phyloP scores from a whole-genome alignment of 2,797 vertebrate species.

The Sebastes oblongus region DNA sequence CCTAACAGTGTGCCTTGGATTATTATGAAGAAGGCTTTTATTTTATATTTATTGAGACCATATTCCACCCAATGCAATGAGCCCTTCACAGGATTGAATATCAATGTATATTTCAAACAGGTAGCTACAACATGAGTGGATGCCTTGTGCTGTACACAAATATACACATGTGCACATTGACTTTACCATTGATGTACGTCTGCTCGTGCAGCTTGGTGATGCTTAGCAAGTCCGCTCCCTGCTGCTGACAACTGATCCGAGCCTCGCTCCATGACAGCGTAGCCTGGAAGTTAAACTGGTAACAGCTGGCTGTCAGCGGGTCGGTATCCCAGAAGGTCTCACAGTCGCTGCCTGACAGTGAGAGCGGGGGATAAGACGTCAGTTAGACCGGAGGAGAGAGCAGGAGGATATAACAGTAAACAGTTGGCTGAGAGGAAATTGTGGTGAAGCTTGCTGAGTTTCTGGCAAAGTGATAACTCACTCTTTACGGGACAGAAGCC shows the following conservation, averaged over 20 bases:
- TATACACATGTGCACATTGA: background rate
- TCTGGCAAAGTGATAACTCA: slow-evolving; percentile 72
- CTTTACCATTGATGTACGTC: slow-evolving; percentile 95
- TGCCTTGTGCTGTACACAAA: background rate
- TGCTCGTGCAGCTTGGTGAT: slow-evolving; percentile 97
- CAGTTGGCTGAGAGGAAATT: background rate
- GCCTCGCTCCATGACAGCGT: slow-evolving; percentile 95
- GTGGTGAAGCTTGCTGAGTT: background rate
- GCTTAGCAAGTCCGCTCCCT: slow-evolving; percentile 94
- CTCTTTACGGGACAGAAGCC: slow-evolving; percentile 97
- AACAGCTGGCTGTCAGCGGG: slow-evolving; percentile 94
- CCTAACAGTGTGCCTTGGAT: too few species aligned
- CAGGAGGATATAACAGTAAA: background rate
- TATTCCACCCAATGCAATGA: too few species aligned
- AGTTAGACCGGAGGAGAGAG: background rate
- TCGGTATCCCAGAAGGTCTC: slow-evolving; percentile 98
- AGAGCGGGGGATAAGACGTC: background rate
- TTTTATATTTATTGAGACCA: too few species aligned
- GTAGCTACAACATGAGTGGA: background rate
- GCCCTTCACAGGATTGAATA: background rate
- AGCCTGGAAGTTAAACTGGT: slow-evolving; percentile 98
- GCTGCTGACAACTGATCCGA: slow-evolving; percentile 94
- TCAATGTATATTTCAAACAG: background rate
- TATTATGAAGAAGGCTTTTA: too few species aligned
- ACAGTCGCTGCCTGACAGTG: slow-evolving; percentile 85